Conservation (phyloP, 1,140 invertebrate genomes). For the Sipha flava region DNA sequence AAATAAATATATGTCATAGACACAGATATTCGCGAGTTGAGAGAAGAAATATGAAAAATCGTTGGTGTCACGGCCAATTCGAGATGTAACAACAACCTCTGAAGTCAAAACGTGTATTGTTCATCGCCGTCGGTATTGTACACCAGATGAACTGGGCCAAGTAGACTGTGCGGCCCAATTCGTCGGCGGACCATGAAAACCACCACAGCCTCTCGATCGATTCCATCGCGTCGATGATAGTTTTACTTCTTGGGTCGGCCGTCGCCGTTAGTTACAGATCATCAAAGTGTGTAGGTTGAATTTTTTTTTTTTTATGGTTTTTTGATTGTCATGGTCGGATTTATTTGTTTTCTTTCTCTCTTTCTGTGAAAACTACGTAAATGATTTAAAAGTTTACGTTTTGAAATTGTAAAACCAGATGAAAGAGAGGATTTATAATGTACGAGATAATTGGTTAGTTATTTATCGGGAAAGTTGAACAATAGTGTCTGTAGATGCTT, state of each 20-base stretch:
- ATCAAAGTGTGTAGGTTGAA: background rate
- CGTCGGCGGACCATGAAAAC: slow-evolving; percentile 11
- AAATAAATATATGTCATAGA: background rate
- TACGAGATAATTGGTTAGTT: too few species aligned
- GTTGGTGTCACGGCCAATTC: slow-evolving; percentile 15
- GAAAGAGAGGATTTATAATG: too few species aligned
- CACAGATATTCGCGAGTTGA: background rate
- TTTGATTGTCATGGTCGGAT: background rate
- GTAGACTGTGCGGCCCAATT: slow-evolving; percentile 15
- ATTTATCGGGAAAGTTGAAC: too few species aligned
- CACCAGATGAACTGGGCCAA: slow-evolving; percentile 16
- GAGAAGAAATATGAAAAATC: background rate
- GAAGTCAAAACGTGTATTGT: slow-evolving; percentile 2
- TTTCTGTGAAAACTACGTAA: too few species aligned
- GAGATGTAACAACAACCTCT: background rate
- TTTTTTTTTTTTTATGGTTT: background rate
- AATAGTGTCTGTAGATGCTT: too few species aligned
- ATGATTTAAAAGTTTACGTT: too few species aligned
- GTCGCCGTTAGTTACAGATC: background rate
- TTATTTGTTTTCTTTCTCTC: background rate
- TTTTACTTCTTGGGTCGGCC: background rate
- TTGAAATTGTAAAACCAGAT: too few species aligned
- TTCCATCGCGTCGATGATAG: background rate
- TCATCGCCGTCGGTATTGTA: background rate
- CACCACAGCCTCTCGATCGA: background rate